Evolutionary conservation across 2,797 vertebrate species (phyloP).

Genomic region (Syndactyla subalaris): DNA sequence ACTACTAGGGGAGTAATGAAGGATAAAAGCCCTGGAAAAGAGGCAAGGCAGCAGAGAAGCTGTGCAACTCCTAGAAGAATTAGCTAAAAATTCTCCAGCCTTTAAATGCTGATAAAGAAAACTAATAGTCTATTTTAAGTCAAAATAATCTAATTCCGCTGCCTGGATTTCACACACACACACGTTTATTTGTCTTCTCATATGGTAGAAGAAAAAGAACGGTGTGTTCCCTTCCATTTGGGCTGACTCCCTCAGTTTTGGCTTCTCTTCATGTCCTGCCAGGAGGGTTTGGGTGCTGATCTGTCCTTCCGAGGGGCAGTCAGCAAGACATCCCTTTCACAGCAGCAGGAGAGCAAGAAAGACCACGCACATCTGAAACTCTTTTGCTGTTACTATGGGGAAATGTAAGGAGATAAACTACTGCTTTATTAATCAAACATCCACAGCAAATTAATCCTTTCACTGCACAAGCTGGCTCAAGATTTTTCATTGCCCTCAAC

Average conservation of each 20-base stretch:
- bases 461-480: neutral
- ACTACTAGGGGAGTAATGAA: neutral
- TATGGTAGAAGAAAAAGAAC: neutral
- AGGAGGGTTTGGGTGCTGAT: neutral
- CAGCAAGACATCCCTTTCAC: neutral
- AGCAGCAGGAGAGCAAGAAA: neutral
- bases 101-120: neutral
- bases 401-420: conserved; percentile 41
- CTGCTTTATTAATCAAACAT: conserved; percentile 51
- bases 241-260: neutral
- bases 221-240: neutral
- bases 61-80: neutral
- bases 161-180: neutral
- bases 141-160: neutral
- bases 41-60: neutral
- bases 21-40: neutral
- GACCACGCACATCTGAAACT: neutral
- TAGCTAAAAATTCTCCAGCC: neutral
- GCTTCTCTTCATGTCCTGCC: neutral
- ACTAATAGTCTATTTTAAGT: rapidly evolving
- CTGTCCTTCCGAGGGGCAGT: neutral
- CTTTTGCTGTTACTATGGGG: neutral
- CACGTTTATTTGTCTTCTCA: neutral
- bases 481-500: conserved; percentile 2
- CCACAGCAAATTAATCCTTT: conserved; percentile 47